A percentile compares a stretch with the other conserved stretches of the same genome.
Evolutionary conservation across 2,888 invertebrate genomes (phyloP).

Genomic region (Thereva nobilitata): DNA sequence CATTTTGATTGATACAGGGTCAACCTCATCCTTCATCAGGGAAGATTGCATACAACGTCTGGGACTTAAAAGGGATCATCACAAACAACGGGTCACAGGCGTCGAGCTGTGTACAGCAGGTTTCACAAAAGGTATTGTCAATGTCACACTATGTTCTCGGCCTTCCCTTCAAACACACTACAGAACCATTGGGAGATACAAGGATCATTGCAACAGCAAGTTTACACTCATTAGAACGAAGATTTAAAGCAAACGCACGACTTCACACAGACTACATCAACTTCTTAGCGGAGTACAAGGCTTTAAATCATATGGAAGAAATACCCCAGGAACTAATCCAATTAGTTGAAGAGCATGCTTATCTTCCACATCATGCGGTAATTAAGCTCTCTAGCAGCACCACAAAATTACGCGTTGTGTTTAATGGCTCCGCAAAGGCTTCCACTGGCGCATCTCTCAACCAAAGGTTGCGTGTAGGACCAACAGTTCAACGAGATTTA

Average conservation of each 20-base stretch:
- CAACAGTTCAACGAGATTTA: conserved; percentile 45
- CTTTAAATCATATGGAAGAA: neutral
- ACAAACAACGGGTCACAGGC: neutral
- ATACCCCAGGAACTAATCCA: neutral
- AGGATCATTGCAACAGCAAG: neutral
- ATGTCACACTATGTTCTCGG: neutral
- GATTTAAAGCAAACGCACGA: neutral
- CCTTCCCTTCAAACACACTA: neutral
- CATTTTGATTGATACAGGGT: conserved; percentile 6
- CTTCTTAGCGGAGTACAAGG: neutral
- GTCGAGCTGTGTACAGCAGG: neutral
- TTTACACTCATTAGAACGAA: neutral
- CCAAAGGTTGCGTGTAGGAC: conserved; percentile 42
- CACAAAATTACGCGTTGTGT: conserved; percentile 45
- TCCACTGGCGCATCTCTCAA: conserved; percentile 40
- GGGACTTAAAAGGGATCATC: neutral
- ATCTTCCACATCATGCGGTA: conserved; percentile 12
- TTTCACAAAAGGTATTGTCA: neutral
- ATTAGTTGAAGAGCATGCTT: neutral
- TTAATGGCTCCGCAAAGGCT: conserved; percentile 44
- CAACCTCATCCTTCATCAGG: neutral
- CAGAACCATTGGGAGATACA: neutral
- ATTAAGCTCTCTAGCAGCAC: conserved; percentile 38
- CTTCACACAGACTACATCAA: neutral
- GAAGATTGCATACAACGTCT: conserved; percentile 4